Evolutionary conservation across 2,113 vertebrate genomes (phyloP), one percentile per base, ranked within the genome.

Genomic region (Opisthocomus hoazin): DNA sequence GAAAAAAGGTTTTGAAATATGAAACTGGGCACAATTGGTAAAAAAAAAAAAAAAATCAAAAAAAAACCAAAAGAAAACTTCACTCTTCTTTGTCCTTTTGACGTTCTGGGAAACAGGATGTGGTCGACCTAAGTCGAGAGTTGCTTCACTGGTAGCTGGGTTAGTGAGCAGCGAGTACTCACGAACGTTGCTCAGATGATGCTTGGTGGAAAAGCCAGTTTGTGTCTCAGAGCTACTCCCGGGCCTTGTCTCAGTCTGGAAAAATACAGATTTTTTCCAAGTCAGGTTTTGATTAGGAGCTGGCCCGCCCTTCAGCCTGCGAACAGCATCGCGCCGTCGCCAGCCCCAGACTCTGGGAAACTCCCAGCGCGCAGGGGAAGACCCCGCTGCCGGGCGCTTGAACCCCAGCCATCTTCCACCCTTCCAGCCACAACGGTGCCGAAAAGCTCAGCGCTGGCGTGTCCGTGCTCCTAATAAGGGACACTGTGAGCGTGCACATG

Each of bases 101-200:
- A 46, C 50, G 88, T 84, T 84, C 79, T 68, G 46, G 66, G 91
- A 94, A 96, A 91, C 94, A 95, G 96, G 97, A 97, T 97, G 96
- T 96, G 97, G 97, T 96, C 92, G 93, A 81, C 83, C 79, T 69
- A 66, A 74, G 82, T 57, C 81, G 79, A 18, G 69, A 58, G 41
- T 70, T 85, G 70, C 83, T 74, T 81, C 89, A 61, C 45, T 12
- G 22, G 29, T 6, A 9, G 63, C 6, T 10, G 41, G 24, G 46
- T 32, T 64, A 32, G 60, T 4, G 48, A 50, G 61, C 37, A 20
- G 61, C 37, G 16, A 53, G 60, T 11, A 5, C 29, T 54, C 22
- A 53, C 26, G 50, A 77, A n/a, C 12, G 37, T 69, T 32, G 39
- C 36, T 57, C 24, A 21, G 15, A 16, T 7, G 21, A 7, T 24